Evolutionary conservation across 2,888 invertebrate species (phyloP), one percentile per base, ranked within the genome.

Genomic region (Sepiola atlantica): DNA sequence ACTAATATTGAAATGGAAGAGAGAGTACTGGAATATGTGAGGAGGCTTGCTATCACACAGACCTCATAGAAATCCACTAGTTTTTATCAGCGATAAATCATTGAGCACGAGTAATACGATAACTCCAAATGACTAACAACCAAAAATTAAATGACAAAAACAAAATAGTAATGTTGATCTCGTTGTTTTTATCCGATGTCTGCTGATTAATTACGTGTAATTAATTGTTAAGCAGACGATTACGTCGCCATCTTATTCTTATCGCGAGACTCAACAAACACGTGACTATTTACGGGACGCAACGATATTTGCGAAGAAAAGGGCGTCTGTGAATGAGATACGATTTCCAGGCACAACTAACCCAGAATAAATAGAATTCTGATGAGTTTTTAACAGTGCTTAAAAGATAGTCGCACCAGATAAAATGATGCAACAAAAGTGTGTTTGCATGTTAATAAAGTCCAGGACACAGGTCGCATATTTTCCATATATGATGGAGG

Each of bases 241-340:
- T 77, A 77, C n/a, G 77, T 77, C n/a, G 77, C 77, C 16, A 77
- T n/a, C 1, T 77, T 77, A n/a, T 77, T n/a, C 77, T 45, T 8
- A 4, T 77, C n/a, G n/a, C n/a, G 77, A 32, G n/a, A 77, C 77
- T 32, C 32, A 14, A n/a, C 77, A 77, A 77, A 77, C n/a, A 77
- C 77, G 77, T 77, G n/a, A 77, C 77, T 77, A n/a, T n/a, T 77
- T 77, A 77, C 14, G n/a, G 77, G 77, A 77, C 77, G 77, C 77
- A 14, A n/a, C 77, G 77, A 77, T 77, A 32, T 77, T 77, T 77
- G 77, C n/a, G n/a, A 14, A 14, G 32, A 77, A 32, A 77, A 77
- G n/a, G 24, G 18, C 28, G 10, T 28, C 77, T 77, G 77, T n/a
- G n/a, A 77, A 77, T 77, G 4, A 77, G n/a, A 77, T 77, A n/a